phyloP scores from a whole-genome alignment of 2,113 vertebrate genomes.

The Hippocampus zosterae region DNA sequence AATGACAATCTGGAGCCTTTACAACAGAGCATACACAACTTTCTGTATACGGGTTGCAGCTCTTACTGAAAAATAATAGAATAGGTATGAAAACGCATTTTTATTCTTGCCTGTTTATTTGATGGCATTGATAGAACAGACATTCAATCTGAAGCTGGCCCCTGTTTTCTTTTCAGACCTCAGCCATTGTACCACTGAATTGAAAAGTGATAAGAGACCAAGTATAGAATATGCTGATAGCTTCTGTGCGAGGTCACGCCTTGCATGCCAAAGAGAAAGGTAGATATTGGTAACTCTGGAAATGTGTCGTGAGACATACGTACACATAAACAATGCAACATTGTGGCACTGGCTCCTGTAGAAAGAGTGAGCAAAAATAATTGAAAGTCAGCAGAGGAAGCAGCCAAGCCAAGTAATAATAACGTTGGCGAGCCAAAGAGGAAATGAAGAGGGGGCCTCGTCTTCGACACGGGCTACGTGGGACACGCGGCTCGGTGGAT shows the following conservation, averaged over 20 bases:
- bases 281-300: slow-evolving; percentile 9
- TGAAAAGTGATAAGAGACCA: slow-evolving; percentile 9
- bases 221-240: slow-evolving; percentile 18
- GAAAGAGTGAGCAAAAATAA: slow-evolving; percentile 47
- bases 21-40: background rate
- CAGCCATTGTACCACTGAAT: slow-evolving; percentile 19
- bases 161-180: slow-evolving; percentile 14
- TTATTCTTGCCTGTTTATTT: background rate
- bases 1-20: background rate
- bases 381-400: slow-evolving; percentile 57
- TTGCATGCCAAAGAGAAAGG: slow-evolving; percentile 7
- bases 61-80: slow-evolving; percentile 1
- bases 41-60: background rate
- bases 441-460: slow-evolving; percentile 64
- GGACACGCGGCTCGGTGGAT: slow-evolving; percentile 41
- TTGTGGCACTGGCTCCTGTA: background rate
- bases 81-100: background rate
- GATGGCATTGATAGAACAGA: slow-evolving; percentile 3
- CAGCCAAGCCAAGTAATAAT: slow-evolving; percentile 57
- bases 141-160: slow-evolving; percentile 15
- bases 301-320: slow-evolving; percentile 9
- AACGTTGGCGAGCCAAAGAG: slow-evolving; percentile 48
- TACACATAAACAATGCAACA: slow-evolving; percentile 6
- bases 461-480: slow-evolving; percentile 44
- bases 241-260: background rate